These are phyloP conservation scores for Ophion slaviceki DNA, from an alignment of 2,888 invertebrate species.

Conservation along the genomic window DNA sequence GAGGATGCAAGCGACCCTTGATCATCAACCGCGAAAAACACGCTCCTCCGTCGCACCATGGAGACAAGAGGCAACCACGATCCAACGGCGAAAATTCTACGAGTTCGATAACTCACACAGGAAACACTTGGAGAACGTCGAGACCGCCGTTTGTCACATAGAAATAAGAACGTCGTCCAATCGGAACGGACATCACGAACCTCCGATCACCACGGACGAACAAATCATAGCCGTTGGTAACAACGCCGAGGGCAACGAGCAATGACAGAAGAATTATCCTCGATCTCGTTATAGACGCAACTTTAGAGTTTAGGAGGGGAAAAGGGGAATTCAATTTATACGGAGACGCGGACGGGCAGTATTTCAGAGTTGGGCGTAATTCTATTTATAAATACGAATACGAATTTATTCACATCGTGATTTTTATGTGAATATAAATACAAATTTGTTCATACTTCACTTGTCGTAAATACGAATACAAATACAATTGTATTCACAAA, in stretches of 20 bases:
- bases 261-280: conserved; percentile 66
- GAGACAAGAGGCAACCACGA: conserved; percentile 69
- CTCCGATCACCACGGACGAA: conserved; percentile 67
- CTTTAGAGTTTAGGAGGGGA: conserved; percentile 47
- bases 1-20: conserved; percentile 82
- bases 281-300: neutral
- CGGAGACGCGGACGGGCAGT: neutral
- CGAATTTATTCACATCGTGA: too few species aligned
- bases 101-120: neutral
- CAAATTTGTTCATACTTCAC: too few species aligned
- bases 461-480: too few species aligned
- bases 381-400: too few species aligned
- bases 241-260: conserved; percentile 61
- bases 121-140: conserved; percentile 55
- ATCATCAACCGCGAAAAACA: conserved; percentile 83
- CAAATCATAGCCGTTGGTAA: conserved; percentile 64
- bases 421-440: too few species aligned
- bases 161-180: conserved; percentile 78
- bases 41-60: conserved; percentile 80
- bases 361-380: neutral
- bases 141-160: conserved; percentile 80
- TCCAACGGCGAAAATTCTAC: neutral
- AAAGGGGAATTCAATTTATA: neutral
- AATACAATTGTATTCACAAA: too few species aligned
- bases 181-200: conserved; percentile 61